Conservation (phyloP, 2,888 invertebrate species). For the Brachyopa scutellaris region DNA sequence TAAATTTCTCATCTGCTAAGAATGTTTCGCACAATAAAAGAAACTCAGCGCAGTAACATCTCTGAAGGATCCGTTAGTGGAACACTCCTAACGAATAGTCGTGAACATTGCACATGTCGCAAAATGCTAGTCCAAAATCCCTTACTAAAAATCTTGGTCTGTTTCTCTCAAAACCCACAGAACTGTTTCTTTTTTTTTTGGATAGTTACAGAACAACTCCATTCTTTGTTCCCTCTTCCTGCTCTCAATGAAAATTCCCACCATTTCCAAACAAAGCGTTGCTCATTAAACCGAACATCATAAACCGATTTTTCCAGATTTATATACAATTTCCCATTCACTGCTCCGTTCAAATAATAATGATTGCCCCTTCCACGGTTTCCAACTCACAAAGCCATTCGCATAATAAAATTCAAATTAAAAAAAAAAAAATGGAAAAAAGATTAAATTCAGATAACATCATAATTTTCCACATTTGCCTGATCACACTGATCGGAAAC, state of each 20-base stretch:
- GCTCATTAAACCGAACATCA: slow-evolving; percentile 14
- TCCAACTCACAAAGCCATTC: background rate
- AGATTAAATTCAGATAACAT: slow-evolving; percentile 36
- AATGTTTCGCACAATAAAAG: too few relatives aligned
- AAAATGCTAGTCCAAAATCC: too few relatives aligned
- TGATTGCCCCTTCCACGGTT: background rate
- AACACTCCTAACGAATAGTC: too few relatives aligned
- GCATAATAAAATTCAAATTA: slow-evolving; percentile 5
- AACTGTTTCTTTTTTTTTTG: too few relatives aligned
- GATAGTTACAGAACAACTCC: background rate
- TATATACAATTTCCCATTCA: slow-evolving; percentile 29
- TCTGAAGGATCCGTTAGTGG: too few relatives aligned
- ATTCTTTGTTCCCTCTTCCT: background rate
- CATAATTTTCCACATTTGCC: slow-evolving; percentile 61
- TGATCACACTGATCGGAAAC: slow-evolving; percentile 55
- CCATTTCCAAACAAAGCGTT: background rate
- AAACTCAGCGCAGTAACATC: too few relatives aligned
- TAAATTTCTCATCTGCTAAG: too few relatives aligned
- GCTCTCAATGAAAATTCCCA: background rate
- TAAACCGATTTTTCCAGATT: slow-evolving; percentile 21
- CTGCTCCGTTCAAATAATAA: slow-evolving; percentile 1
- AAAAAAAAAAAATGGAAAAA: too few relatives aligned
- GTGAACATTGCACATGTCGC: too few relatives aligned
- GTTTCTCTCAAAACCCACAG: too few relatives aligned
- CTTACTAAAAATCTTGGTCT: too few relatives aligned